These are phyloP conservation scores for Thalassoma bifasciatum DNA, from an alignment of 2,113 vertebrate genomes.

Conservation along the genomic window DNA sequence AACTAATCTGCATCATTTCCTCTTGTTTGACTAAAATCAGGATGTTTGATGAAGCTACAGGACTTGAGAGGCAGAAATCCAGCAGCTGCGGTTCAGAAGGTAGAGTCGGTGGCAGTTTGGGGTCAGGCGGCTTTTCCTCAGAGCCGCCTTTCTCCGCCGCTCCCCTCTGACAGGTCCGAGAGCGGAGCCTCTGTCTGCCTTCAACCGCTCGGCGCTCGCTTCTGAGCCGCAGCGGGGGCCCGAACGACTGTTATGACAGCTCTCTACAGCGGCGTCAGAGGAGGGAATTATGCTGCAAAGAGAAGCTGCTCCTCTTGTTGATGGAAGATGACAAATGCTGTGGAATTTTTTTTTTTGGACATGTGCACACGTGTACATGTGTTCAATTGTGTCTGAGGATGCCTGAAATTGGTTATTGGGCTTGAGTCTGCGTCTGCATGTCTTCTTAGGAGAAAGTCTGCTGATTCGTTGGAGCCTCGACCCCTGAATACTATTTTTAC, in stretches of 20 bases:
- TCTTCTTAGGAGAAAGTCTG: constrained; percentile 66
- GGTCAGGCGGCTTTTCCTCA: constrained; percentile 68
- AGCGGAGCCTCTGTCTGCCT: constrained; percentile 57
- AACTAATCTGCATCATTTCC: constrained; percentile 16
- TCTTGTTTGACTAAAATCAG: not conserved
- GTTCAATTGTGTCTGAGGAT: constrained; percentile 15
- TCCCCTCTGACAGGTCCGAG: constrained; percentile 64
- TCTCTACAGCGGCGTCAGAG: constrained; percentile 68
- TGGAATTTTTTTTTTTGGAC: constrained; percentile 14
- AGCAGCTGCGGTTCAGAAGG: constrained; percentile 27
- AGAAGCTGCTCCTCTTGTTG: constrained; percentile 39
- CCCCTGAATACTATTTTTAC: constrained; percentile 72
- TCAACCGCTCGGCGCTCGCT: constrained; percentile 69
- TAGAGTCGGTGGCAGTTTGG: constrained; percentile 71
- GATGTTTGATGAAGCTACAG: constrained; percentile 19
- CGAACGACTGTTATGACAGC: constrained; percentile 81
- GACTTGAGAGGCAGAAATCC: constrained; percentile 5
- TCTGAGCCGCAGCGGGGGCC: constrained; percentile 71
- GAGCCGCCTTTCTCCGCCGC: constrained; percentile 50
- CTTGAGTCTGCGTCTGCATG: constrained; percentile 16
- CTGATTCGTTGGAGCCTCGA: constrained; percentile 49
- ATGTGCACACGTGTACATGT: not conserved
- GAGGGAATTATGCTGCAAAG: constrained; percentile 65
- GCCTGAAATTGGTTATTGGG: not conserved
- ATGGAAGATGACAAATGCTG: constrained; percentile 54